phyloP scores from a whole-genome alignment of 2,797 vertebrate genomes.

The Linurgus olivaceus region DNA sequence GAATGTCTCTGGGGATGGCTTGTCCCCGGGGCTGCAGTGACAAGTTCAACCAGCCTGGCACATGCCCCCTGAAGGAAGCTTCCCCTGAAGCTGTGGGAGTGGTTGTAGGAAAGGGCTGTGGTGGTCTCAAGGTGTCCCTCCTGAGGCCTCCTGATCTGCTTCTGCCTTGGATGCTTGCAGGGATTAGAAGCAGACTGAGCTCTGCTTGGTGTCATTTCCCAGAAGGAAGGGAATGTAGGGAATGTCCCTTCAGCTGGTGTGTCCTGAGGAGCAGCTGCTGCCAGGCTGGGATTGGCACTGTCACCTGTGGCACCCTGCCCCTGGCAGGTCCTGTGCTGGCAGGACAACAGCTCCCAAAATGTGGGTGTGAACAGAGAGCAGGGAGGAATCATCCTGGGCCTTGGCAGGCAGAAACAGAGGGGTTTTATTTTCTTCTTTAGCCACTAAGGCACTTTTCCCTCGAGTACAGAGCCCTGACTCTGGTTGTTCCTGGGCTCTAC shows the following conservation, averaged over 20 bases:
- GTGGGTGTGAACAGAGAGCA: rapidly evolving
- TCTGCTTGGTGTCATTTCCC: neutral
- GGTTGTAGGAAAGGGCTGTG: neutral
- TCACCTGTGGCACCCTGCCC: neutral
- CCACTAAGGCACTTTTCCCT: neutral
- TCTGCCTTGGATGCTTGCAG: neutral
- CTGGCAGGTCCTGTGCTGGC: neutral
- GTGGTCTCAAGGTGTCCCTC: rapidly evolving
- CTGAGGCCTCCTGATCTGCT: neutral
- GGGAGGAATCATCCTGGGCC: neutral
- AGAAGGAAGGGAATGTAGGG: neutral
- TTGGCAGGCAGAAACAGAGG: neutral
- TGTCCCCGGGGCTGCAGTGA: neutral
- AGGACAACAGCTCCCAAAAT: neutral
- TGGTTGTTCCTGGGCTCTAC: neutral
- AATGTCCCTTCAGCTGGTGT: neutral
- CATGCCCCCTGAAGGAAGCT: neutral
- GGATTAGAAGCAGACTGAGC: neutral
- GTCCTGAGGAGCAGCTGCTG: neutral
- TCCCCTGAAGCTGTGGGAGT: neutral
- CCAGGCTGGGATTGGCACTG: neutral
- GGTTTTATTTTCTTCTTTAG: neutral
- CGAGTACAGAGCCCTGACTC: neutral
- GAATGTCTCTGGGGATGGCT: neutral
- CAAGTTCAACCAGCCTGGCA: neutral